Conservation (phyloP, 1,140 invertebrate species). For the Eueides isabella region DNA sequence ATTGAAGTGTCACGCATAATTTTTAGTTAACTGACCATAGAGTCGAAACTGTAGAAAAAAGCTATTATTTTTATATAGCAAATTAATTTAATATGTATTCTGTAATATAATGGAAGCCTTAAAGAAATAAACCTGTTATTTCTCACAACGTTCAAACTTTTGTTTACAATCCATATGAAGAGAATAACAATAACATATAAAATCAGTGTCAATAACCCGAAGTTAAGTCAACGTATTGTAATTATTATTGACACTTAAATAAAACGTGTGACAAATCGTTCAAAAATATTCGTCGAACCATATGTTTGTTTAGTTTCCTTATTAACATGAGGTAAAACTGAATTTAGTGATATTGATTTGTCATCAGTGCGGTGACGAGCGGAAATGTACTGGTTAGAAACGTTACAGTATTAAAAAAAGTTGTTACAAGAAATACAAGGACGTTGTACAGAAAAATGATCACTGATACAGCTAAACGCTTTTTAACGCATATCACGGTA, state of each 20-base stretch:
- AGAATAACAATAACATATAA: background rate
- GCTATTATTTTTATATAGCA: too few relatives aligned
- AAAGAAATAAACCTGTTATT: too few relatives aligned
- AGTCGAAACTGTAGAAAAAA: too few relatives aligned
- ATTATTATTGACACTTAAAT: constrained; percentile 2
- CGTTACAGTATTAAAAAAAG: background rate
- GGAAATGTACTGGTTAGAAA: constrained; percentile 13
- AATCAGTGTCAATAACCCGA: background rate
- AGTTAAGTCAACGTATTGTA: background rate
- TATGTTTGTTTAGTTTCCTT: constrained; percentile 12
- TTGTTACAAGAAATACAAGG: background rate
- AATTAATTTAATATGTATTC: too few relatives aligned
- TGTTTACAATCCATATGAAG: background rate
- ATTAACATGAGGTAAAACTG: constrained; percentile 6
- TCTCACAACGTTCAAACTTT: too few relatives aligned
- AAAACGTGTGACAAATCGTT: constrained; percentile 6
- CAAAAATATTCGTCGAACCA: constrained; percentile 3
- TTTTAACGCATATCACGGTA: background rate
- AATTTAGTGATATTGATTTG: constrained; percentile 10
- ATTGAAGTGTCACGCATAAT: too few relatives aligned
- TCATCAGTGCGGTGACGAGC: constrained; percentile 1
- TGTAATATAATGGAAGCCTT: too few relatives aligned
- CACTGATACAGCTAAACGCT: background rate
- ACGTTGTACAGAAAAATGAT: background rate
- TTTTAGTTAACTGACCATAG: too few relatives aligned